Base-by-base conservation (phyloP, 2,113 vertebrate species). In the Tragelaphus buxtoni region DNA sequence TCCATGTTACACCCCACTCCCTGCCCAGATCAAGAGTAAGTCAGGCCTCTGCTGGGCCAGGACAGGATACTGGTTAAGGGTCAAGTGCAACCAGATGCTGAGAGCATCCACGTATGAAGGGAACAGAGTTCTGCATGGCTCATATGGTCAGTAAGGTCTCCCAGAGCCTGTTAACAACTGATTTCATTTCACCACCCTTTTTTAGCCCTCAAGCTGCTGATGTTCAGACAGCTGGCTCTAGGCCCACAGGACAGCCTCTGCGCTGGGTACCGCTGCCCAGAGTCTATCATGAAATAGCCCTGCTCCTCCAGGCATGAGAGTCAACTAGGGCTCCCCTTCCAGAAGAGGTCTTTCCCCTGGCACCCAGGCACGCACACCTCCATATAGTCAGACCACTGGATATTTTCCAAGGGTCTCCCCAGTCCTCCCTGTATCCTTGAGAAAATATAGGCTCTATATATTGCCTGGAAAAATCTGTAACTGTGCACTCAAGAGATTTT, bases 401-500 rank as follows among this genome's bases (percentile, higher is more conserved):
- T 82, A 80, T 45, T 90, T 83, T 39, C 65, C 49, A 77, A 56
- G 39, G 14, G 28, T 22, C 39, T 74, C 17, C 53, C 45, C 61
- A 3, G 20, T 4, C 14, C n/a, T 20, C 9, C 26, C 9, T 88
- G 51, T 26, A 82, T 82, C 45, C 69, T 56, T 49, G 12, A 96
- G 72, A 96, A 96, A 8, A 90, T 65, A 0, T 77, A 79, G 65
- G 10, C 24, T 85, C 65, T 89, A 60, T 77, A 92, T 30, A 85
- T 20, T 94, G 9, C 39, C 55, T 63, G 30, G n/a, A 2, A 24
- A 80, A 94, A 88, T 81, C 30, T 49, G 58, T n/a, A 80, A 30
- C 58, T 91, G 39, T 65, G 69, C 32, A 77, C 72, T 86, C 89
- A 53, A 91, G 96, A 92, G 42, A 8, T 53, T 93, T 96, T 81